A percentile compares a stretch with the other conserved stretches of the same genome.
Conservation (phyloP, 2,888 invertebrate species). For the Lithodes maja region DNA sequence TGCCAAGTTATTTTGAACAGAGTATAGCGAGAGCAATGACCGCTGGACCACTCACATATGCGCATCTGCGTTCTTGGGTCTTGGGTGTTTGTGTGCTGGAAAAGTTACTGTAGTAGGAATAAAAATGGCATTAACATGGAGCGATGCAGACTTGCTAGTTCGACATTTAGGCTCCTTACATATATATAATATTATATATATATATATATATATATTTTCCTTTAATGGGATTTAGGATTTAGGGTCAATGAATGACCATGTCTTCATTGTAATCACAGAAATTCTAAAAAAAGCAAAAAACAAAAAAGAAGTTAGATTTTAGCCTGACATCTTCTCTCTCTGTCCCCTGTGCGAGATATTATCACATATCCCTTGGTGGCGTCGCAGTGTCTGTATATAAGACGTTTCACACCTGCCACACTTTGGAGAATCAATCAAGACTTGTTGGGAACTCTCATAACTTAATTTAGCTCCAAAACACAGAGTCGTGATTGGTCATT, state of each 20-base stretch:
- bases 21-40: not conserved
- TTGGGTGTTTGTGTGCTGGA: constrained; percentile 4
- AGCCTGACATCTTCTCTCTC: constrained; percentile 65
- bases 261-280: constrained; percentile 54
- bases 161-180: not conserved
- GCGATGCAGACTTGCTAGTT: constrained; percentile 21
- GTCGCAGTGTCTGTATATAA: constrained; percentile 24
- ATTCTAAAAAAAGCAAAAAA: not conserved
- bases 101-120: not conserved
- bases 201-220: not conserved
- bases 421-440: not conserved
- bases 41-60: not conserved
- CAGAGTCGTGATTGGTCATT: constrained; percentile 2
- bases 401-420: not conserved
- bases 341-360: constrained; percentile 51
- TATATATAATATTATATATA: not conserved
- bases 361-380: constrained; percentile 54
- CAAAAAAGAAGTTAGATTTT: constrained; percentile 51
- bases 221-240: not conserved
- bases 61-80: not conserved
- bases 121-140: not conserved
- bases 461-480: not conserved
- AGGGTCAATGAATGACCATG: not conserved
- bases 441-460: not conserved
- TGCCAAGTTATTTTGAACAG: too few species aligned